phyloP scores from a whole-genome alignment of 2,888 invertebrate genomes.

The Alloplasta piceator region DNA sequence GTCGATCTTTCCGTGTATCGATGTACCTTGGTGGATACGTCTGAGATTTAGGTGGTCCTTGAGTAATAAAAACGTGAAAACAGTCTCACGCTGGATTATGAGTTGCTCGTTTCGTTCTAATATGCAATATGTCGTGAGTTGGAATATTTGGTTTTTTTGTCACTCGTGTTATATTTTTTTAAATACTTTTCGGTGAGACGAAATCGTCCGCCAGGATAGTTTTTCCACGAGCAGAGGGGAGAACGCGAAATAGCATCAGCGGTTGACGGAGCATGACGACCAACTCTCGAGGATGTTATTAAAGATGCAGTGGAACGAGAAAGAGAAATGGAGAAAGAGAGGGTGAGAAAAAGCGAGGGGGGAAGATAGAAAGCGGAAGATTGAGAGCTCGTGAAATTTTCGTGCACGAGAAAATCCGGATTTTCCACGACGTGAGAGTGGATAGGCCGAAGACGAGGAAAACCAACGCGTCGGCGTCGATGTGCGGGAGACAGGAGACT shows the following conservation, averaged over 20 bases:
- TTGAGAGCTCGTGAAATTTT: slow-evolving; percentile 54
- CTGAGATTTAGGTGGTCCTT: neutral
- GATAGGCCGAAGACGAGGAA: slow-evolving; percentile 21
- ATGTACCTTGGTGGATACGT: slow-evolving; percentile 8
- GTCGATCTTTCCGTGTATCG: too few relatives aligned
- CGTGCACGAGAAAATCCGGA: slow-evolving; percentile 53
- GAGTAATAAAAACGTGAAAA: neutral
- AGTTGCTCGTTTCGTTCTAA: slow-evolving; percentile 52
- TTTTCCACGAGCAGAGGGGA: slow-evolving; percentile 38
- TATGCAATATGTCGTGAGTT: slow-evolving; percentile 48
- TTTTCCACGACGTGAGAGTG: slow-evolving; percentile 25
- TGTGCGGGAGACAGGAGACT: slow-evolving; percentile 5
- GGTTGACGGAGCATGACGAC: slow-evolving; percentile 52
- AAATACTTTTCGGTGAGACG: neutral
- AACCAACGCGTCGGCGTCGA: slow-evolving; percentile 24
- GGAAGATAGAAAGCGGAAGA: slow-evolving; percentile 18
- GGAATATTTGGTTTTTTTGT: slow-evolving; percentile 27
- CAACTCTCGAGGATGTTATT: slow-evolving; percentile 61
- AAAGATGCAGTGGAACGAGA: slow-evolving; percentile 56
- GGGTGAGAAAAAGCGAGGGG: neutral
- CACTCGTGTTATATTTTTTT: neutral
- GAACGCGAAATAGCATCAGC: slow-evolving; percentile 47
- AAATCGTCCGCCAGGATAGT: slow-evolving; percentile 9
- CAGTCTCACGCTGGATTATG: slow-evolving; percentile 17
- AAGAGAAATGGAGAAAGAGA: neutral